Base-by-base conservation (phyloP, 2,888 invertebrate species). In the Phengaris arion region DNA sequence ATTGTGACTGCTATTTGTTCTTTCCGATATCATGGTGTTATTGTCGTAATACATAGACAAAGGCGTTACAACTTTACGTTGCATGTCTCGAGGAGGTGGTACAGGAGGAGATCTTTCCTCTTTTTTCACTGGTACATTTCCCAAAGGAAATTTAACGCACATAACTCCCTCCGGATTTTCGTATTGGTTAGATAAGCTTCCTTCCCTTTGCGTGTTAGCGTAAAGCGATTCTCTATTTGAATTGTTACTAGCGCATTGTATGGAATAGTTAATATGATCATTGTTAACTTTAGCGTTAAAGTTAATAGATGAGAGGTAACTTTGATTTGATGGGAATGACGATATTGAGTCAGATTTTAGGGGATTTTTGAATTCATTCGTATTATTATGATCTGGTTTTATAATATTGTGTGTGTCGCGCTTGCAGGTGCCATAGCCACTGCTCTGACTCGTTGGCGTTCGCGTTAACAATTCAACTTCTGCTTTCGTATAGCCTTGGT, bases 41-140 rank as follows among this genome's bases (percentile, higher is more conserved):
- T 89, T 91, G 81, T 94, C 94, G 82, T 94, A 93, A 83, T 91
- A 91, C 91, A 93, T 94, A 46, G 94, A 93, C 80, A 93, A 79
- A 78, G 92, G 92, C 54, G 94, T 93, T 35, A 94, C 87, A 15
- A 95, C 91, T 86, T 95, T 94, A 77, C 95, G 94, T 82, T 95
- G 94, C 79, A 96, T 96, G 87, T 96, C 97, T 81, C 96, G 92
- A n/a, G 97, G 97, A 0, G 97, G 97, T 51, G 97, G 97, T 5
- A 96, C 95, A 0, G 97, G 97, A 6, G 97, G 97, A 57, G 95
- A 83, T 72, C 92, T 94, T 74, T 91, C 91, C 69, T 94, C 93
- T 80, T 88, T 88, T 80, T 88, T 90, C 57, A 88, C 85, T 79
- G 89, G 89, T 64, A 92, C 89, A 81, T 92, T 94, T 76, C 94